These are phyloP conservation scores for Leptopilina drosophilae DNA, from an alignment of 2,888 invertebrate genomes.

Conservation along the genomic window DNA sequence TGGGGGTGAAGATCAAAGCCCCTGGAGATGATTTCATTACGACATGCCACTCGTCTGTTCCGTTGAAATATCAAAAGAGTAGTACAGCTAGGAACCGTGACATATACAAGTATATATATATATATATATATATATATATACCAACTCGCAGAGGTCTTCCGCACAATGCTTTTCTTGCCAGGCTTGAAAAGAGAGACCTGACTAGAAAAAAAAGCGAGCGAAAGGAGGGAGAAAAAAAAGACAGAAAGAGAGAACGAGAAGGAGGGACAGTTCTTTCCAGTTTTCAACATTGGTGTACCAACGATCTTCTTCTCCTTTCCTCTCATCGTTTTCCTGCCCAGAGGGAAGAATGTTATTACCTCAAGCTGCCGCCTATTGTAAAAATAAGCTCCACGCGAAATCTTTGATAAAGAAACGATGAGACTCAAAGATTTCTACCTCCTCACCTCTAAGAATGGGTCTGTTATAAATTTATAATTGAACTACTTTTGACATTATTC, in stretches of 20 bases:
- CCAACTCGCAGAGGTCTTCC: slow-evolving; percentile 60
- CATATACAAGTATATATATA: not conserved
- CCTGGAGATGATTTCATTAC: slow-evolving; percentile 76
- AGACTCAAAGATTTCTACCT: slow-evolving; percentile 51
- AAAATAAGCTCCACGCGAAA: slow-evolving; percentile 65
- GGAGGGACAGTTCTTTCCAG: slow-evolving; percentile 48
- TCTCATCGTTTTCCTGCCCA: slow-evolving; percentile 52
- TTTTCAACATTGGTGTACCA: slow-evolving; percentile 52
- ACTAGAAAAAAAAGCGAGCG: slow-evolving; percentile 40
- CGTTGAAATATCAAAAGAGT: slow-evolving; percentile 76
- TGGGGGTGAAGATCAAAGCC: slow-evolving; percentile 74
- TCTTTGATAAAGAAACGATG: slow-evolving; percentile 56
- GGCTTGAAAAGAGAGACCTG: slow-evolving; percentile 46
- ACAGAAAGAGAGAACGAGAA: too few relatives aligned
- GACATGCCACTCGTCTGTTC: slow-evolving; percentile 74
- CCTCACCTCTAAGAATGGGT: slow-evolving; percentile 49
- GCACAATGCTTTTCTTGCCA: slow-evolving; percentile 64
- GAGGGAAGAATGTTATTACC: slow-evolving; percentile 73
- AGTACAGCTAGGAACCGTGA: slow-evolving; percentile 56
- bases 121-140: not conserved
- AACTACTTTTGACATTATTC: slow-evolving; percentile 43
- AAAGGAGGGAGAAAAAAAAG: not conserved
- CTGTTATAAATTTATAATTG: slow-evolving; percentile 43
- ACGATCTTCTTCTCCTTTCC: slow-evolving; percentile 40
- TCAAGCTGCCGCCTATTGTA: slow-evolving; percentile 72